Evolutionary conservation across 2,113 vertebrate genomes (phyloP).

Genomic region (Barbus barbus): DNA sequence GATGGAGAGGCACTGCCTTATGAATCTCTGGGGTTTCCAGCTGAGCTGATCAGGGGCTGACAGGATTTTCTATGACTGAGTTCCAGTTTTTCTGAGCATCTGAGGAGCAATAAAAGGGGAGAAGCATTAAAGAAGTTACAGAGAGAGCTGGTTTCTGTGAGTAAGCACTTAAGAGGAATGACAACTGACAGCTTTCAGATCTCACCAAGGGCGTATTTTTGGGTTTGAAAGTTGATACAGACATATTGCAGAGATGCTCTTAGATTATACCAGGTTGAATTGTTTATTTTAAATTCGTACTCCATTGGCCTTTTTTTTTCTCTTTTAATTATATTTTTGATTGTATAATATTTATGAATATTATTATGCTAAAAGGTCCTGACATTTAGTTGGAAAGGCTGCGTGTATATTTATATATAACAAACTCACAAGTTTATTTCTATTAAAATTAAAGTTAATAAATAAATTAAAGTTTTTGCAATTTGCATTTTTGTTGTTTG

Average conservation of each 20-base stretch:
- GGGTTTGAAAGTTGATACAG: background rate
- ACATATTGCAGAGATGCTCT: background rate
- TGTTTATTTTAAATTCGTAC: background rate
- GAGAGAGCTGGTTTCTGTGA: background rate
- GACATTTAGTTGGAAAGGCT: background rate
- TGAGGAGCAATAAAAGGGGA: slow-evolving; percentile 2
- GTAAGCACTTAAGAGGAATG: slow-evolving; percentile 2
- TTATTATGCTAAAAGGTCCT: background rate
- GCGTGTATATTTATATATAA: background rate
- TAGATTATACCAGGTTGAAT: background rate
- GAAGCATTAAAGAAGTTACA: background rate
- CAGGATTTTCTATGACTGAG: slow-evolving; percentile 2
- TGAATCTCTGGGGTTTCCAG: slow-evolving; percentile 32
- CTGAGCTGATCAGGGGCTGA: slow-evolving; percentile 25
- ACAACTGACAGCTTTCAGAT: background rate
- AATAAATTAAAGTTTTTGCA: no score
- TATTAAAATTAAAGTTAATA: no score
- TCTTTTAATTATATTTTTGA: background rate
- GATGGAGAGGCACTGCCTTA: slow-evolving; percentile 1
- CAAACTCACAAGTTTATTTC: no score
- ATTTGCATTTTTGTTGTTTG: no score
- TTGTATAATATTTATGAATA: background rate
- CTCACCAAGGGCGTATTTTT: background rate
- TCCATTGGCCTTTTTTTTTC: background rate
- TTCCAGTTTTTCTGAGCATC: slow-evolving; percentile 17